These are phyloP conservation scores for Pseudopleuronectes americanus DNA, from an alignment of 2,797 vertebrate species.

Conservation along the genomic window DNA sequence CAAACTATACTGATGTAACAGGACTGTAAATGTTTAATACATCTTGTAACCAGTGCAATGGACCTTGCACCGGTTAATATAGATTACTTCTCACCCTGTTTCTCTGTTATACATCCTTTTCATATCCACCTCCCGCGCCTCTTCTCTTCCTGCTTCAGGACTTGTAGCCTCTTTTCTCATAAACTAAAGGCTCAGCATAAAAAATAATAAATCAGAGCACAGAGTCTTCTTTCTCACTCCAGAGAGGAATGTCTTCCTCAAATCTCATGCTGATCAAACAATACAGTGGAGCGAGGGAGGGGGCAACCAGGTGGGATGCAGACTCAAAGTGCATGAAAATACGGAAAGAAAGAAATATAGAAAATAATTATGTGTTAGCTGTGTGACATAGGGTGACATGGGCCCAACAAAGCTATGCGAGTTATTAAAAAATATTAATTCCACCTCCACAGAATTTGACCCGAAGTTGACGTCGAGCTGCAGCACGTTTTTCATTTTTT, in stretches of 20 bases:
- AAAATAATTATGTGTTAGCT: slow-evolving; percentile 15
- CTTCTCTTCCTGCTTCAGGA: slow-evolving; percentile 34
- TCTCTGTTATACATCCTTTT: slow-evolving; percentile 33
- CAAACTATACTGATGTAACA: slow-evolving; percentile 24
- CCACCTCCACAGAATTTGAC: background rate
- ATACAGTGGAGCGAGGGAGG: slow-evolving; percentile 10
- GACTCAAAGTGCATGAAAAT: slow-evolving; percentile 18
- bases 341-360: slow-evolving; percentile 24
- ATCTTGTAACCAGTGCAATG: slow-evolving; percentile 27
- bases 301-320: slow-evolving; percentile 35
- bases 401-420: background rate
- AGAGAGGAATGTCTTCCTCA: slow-evolving; percentile 60
- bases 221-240: slow-evolving; percentile 66
- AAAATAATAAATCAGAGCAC: slow-evolving; percentile 44
- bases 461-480: background rate
- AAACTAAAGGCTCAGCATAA: slow-evolving; percentile 40
- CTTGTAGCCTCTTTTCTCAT: slow-evolving; percentile 31
- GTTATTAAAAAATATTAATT: slow-evolving; percentile 28
- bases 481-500: background rate
- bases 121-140: slow-evolving; percentile 29
- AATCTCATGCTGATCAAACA: slow-evolving; percentile 69
- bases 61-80: slow-evolving; percentile 60
- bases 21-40: slow-evolving; percentile 74
- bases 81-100: slow-evolving; percentile 35
- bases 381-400: slow-evolving; percentile 3